Conservation (phyloP, 2,113 vertebrate genomes). For the Oncorhynchus tshawytscha region DNA sequence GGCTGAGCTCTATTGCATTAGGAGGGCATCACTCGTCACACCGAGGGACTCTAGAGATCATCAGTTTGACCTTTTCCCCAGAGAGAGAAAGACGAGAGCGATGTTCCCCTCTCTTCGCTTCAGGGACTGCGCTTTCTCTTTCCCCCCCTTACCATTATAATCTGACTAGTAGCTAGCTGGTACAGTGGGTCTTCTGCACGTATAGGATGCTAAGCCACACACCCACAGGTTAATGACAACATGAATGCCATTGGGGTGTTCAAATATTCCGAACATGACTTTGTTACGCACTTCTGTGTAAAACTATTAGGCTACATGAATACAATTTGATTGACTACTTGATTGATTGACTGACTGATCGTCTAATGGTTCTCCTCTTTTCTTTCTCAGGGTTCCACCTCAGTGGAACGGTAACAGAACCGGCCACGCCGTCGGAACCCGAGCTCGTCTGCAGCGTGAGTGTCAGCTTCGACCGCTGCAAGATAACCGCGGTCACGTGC, state of each 20-base stretch:
- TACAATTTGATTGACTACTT: too few species aligned
- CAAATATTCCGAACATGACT: too few species aligned
- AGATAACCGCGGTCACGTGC: slow-evolving; percentile 92
- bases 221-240: too few species aligned
- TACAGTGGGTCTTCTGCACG: too few species aligned
- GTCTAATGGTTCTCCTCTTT: slow-evolving; percentile 17
- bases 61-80: neutral
- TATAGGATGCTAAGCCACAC: too few species aligned
- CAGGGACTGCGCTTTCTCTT: slow-evolving; percentile 5
- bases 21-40: neutral
- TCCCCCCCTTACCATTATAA: too few species aligned
- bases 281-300: too few species aligned
- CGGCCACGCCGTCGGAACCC: slow-evolving; percentile 82
- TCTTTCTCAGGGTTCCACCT: slow-evolving; percentile 80
- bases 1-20: neutral
- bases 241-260: too few species aligned
- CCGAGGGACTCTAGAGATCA: neutral
- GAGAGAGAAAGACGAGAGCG: neutral
- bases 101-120: neutral
- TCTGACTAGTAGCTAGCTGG: too few species aligned
- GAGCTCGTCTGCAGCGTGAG: slow-evolving; percentile 89
- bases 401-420: slow-evolving; percentile 87
- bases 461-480: slow-evolving; percentile 93
- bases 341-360: neutral
- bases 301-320: too few species aligned